These are phyloP conservation scores for Podarcis lilfordi DNA, from an alignment of 2,797 vertebrate genomes.

Conservation along the genomic window DNA sequence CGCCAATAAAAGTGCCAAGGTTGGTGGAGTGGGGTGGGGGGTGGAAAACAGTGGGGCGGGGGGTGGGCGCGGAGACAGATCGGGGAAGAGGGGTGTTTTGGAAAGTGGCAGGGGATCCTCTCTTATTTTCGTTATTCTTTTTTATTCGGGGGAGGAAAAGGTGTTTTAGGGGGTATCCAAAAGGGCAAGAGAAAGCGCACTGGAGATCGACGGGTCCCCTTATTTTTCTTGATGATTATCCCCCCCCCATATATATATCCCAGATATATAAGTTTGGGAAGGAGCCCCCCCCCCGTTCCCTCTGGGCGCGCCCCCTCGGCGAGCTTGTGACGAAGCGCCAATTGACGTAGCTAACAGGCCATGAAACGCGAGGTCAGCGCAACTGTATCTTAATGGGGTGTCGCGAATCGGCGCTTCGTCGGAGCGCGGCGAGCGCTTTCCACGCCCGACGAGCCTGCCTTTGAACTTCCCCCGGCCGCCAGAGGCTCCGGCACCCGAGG, in stretches of 20 bases:
- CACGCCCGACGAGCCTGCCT: constrained; percentile 78
- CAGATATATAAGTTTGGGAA: neutral
- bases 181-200: constrained; percentile 51
- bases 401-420: constrained; percentile 76
- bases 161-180: too few relatives aligned
- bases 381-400: constrained; percentile 86
- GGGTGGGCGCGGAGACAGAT: neutral
- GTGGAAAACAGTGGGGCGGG: neutral
- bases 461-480: constrained; percentile 80
- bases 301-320: neutral
- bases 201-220: neutral
- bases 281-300: neutral
- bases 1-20: constrained; percentile 79
- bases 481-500: constrained; percentile 64
- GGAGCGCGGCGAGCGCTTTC: constrained; percentile 76
- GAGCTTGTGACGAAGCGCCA: constrained; percentile 78
- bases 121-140: constrained; percentile 16
- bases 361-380: constrained; percentile 84
- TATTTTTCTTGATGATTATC: neutral
- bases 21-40: constrained; percentile 44
- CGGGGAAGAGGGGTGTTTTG: constrained; percentile 30
- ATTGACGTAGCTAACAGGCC: constrained; percentile 81
- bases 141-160: neutral
- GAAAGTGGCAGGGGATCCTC: constrained; percentile 13
- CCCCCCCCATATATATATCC: neutral